Conservation (phyloP, 2,888 invertebrate genomes). For the Latheticus oryzae region DNA sequence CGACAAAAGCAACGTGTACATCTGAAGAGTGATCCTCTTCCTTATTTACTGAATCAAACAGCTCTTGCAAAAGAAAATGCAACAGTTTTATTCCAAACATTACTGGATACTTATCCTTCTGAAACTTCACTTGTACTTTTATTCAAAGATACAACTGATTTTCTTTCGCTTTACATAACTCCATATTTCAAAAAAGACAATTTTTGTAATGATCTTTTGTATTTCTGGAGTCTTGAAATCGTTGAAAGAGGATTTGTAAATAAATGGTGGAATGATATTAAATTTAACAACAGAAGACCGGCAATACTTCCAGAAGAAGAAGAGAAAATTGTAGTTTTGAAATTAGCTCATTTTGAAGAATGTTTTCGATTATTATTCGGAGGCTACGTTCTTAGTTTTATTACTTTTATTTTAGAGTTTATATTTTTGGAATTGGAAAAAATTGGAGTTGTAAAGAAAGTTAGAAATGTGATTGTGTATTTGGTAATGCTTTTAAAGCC, state of each 20-base stretch:
- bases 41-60: slow-evolving; percentile 27
- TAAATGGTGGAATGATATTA: slow-evolving; percentile 48
- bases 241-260: slow-evolving; percentile 46
- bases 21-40: neutral
- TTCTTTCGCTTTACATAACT: slow-evolving; percentile 41
- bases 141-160: slow-evolving; percentile 7
- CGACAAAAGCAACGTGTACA: neutral
- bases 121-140: slow-evolving; percentile 7
- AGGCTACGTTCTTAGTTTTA: slow-evolving; percentile 35
- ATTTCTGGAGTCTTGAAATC: slow-evolving; percentile 47
- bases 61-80: slow-evolving; percentile 21
- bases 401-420: slow-evolving; percentile 42
- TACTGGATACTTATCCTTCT: slow-evolving; percentile 38
- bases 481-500: slow-evolving; percentile 22
- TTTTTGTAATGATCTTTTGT: slow-evolving; percentile 41
- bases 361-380: slow-evolving; percentile 41
- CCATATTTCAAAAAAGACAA: slow-evolving; percentile 44
- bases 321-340: slow-evolving; percentile 35
- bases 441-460: slow-evolving; percentile 4
- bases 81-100: slow-evolving; percentile 33
- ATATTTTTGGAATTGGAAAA: slow-evolving; percentile 32
- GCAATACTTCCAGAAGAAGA: slow-evolving; percentile 17
- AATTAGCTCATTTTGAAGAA: slow-evolving; percentile 47
- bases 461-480: slow-evolving; percentile 3
- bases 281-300: slow-evolving; percentile 26